Conservation (phyloP, 2,113 vertebrate genomes). For the Mellivora capensis region DNA sequence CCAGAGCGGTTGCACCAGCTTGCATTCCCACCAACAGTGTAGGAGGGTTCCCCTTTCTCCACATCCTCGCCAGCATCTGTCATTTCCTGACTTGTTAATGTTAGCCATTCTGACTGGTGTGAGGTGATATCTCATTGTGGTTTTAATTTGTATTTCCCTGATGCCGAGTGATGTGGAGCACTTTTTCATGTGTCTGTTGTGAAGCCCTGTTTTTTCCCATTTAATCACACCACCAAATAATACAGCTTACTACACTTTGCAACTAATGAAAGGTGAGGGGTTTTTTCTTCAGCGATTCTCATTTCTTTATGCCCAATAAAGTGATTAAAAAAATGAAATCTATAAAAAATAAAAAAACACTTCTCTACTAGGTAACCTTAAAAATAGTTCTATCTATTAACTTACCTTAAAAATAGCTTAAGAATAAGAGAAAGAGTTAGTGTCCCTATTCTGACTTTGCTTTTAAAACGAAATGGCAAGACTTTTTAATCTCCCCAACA, state of each 20-base stretch:
- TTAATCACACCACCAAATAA: neutral
- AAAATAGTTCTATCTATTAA: neutral
- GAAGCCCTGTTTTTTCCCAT: neutral
- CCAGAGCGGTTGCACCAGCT: too few species aligned
- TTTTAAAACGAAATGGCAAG: slow-evolving; percentile 7
- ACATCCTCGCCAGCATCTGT: too few species aligned
- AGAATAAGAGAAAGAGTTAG: neutral
- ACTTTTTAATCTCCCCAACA: neutral
- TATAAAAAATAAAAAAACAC: neutral
- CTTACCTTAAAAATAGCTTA: neutral
- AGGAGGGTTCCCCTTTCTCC: too few species aligned
- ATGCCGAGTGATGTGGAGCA: too few species aligned
- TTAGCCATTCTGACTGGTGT: too few species aligned
- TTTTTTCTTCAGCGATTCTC: neutral
- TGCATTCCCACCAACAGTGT: too few species aligned
- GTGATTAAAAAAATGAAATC: neutral
- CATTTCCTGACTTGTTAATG: too few species aligned
- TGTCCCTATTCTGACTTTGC: neutral
- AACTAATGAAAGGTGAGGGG: neutral
- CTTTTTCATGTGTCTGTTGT: too few species aligned
- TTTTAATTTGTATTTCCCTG: too few species aligned
- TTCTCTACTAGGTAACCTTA: neutral
- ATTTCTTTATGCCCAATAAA: neutral
- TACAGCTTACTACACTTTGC: neutral
- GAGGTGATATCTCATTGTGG: too few species aligned